Evolutionary conservation across 2,113 vertebrate species (phyloP), one percentile per base, ranked within the genome.

Genomic region (Peucedramus taeniatus): DNA sequence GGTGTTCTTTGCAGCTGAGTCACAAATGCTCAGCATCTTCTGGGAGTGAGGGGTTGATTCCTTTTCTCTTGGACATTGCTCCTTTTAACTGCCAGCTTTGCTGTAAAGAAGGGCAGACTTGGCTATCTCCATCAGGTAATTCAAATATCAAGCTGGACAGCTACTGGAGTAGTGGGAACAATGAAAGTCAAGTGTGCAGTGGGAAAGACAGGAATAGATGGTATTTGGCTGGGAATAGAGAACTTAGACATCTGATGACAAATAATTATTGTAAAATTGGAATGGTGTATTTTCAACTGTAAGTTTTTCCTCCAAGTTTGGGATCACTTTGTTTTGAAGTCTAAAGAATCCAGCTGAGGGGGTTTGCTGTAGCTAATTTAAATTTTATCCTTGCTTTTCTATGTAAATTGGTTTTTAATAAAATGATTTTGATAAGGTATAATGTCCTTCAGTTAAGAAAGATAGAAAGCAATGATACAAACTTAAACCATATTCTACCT

Each of bases 1-100:
- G 1, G 7, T 51, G 23, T 35, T 70, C 50, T 77, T 39, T 16
- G 54, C 50, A 81, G 26, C 42, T 3, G 37, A 53, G 54, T 37
- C 4, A 2, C 30, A 7, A 1, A 1, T 40, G 53, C 37, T 60
- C 19, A 16, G 15, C 0, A 1, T 30, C 54, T 53, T 75, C 10
- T 63, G 28, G n/a, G 39, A 33, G 7, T 2, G 3, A 78, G 26
- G 14, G 4, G 1, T 49, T 49, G 22, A 65, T 64, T 56, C 11
- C 2, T 30, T 66, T 75, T 33, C 60, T 75, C 35, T 65, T 54
- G 15, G 33, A 61, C 68, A 42, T 53, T 23, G 7, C 33, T 66
- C 7, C 31, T 56, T 78, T 72, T 68, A 79, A 44, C 31, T 88
- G 31, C 9, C 22, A 75, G 27, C 19, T 76, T 57, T 66, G 63